Percentiles rank a stretch among this genome's conserved stretches.
phyloP scores from a whole-genome alignment of 1,140 invertebrate species.

The Danaus melanippus region DNA sequence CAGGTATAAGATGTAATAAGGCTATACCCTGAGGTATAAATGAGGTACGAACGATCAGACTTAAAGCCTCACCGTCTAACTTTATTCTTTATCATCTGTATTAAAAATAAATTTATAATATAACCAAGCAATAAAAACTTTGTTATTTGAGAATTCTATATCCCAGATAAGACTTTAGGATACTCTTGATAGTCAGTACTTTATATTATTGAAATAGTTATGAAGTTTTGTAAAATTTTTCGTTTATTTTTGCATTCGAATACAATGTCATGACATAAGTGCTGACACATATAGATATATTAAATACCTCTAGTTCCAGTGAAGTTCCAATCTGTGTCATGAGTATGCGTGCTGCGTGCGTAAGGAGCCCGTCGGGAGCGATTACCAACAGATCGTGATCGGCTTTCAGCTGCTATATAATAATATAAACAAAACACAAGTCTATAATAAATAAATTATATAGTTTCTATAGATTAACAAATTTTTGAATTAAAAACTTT shows the following conservation, averaged over 20 bases:
- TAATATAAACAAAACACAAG: conserved; percentile 18
- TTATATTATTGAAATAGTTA: no score
- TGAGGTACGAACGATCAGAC: no score
- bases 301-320: conserved; percentile 56
- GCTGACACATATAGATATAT: neutral
- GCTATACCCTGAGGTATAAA: conserved; percentile 3
- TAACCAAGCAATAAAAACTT: no score
- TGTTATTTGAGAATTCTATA: no score
- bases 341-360: conserved; percentile 48
- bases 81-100: no score
- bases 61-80: no score
- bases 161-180: no score
- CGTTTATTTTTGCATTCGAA: neutral
- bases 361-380: conserved; percentile 53
- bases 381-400: conserved; percentile 35
- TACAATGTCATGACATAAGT: neutral
- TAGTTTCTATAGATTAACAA: neutral
- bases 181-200: no score
- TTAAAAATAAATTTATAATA: no score
- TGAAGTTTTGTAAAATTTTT: no score
- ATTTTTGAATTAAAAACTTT: no score
- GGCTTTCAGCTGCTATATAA: conserved; percentile 40
- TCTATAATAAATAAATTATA: conserved; percentile 10
- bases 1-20: conserved; percentile 4
- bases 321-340: conserved; percentile 62